Conservation (phyloP, 2,797 vertebrate species). For the Peromyscus melanophrys region DNA sequence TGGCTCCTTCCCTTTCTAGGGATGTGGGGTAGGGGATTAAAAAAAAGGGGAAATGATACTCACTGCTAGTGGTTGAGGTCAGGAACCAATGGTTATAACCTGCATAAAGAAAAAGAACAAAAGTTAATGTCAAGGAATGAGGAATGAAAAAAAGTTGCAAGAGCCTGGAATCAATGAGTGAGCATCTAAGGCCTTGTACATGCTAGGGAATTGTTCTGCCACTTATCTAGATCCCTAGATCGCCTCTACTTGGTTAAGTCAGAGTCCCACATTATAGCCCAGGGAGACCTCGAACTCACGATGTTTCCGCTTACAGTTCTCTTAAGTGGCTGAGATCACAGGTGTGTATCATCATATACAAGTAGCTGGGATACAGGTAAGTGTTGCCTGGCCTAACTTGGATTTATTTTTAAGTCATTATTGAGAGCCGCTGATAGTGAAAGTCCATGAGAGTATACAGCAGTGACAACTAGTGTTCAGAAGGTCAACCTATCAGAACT, state of each 20-base stretch:
- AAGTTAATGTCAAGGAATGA: background rate
- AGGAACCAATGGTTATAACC: conserved; percentile 51
- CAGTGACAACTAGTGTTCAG: too few relatives aligned
- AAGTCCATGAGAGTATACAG: too few relatives aligned
- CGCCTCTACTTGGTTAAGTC: background rate
- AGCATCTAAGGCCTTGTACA: background rate
- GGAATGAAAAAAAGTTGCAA: background rate
- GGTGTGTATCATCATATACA: background rate
- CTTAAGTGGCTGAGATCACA: background rate
- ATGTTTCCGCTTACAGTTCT: background rate
- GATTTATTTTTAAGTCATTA: background rate
- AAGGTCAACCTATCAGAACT: too few relatives aligned
- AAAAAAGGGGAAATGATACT: background rate
- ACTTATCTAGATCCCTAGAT: background rate
- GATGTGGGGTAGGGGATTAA: background rate
- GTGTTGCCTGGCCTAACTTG: background rate
- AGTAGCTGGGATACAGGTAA: background rate
- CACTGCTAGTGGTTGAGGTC: conserved; percentile 43
- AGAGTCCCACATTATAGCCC: background rate
- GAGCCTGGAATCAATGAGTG: background rate
- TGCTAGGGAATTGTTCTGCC: background rate
- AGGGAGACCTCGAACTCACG: background rate
- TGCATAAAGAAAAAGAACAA: background rate
- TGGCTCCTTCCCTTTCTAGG: background rate
- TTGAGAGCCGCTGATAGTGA: too few relatives aligned